Evolutionary conservation across 2,113 vertebrate species (phyloP), one percentile per base, ranked within the genome.

Genomic region (Thermophis baileyi): DNA sequence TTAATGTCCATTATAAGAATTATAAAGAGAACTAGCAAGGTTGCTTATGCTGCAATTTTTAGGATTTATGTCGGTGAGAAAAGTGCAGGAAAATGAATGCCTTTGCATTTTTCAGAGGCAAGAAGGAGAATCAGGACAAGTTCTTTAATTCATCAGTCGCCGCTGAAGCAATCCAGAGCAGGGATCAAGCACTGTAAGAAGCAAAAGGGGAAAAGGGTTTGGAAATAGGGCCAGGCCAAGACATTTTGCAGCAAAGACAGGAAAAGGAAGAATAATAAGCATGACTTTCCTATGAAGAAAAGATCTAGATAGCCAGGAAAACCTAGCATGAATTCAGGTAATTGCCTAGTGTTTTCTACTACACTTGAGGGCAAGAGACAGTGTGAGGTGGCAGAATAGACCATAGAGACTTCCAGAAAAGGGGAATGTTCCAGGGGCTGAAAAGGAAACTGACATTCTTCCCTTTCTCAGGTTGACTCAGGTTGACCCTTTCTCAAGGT

Each of bases 1-100:
- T 97, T 96, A 97, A 92, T 87, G 93, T 96, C 97, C 96, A 97
- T 97, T 97, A 97, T 96, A 94, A 85, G 92, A 94, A 97, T 97
- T 97, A 95, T 92, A 94, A 94, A 87, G 60, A 96, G 94, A 96
- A 94, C 55, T 27, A 4, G 2, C 74, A 89, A 95, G 94, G 93
- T 94, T 90, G 94, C 96, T 96, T 96, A 95, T 8, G 8, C 90
- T 94, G 95, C 93, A 94, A 85, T 94, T 94, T 94, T 94, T 46
- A 92, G 89, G 92, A 95, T 95, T 95, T 94, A 95, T 91, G 85
- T 91, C 95, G 85, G 12, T 74, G 63, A 94, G 54, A 94, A 94
- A 50, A 92, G 55, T 0, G 25, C 30, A 90, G 57, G n/a, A 11
- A 89, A 74, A 1, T 18, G 5, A 46, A 51, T 16, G 57, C 95